These are phyloP conservation scores for Drosophila atripex DNA, from an alignment of 2,888 invertebrate genomes.

Conservation along the genomic window DNA sequence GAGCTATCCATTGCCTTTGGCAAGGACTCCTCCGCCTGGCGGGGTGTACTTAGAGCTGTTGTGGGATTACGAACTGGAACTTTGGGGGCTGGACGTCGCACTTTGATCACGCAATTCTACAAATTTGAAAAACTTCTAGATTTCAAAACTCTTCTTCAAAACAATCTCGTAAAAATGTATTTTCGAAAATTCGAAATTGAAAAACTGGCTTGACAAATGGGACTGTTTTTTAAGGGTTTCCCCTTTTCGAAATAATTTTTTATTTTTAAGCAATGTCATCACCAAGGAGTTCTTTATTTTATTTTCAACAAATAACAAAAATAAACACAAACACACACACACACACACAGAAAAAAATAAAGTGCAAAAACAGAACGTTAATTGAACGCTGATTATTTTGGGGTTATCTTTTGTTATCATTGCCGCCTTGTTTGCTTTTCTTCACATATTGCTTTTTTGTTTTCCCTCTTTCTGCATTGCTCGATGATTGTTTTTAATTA, in stretches of 20 bases:
- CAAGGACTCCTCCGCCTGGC: conserved; percentile 16
- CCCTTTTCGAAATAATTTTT: background rate
- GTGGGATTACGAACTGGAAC: conserved; percentile 70
- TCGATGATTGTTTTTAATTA: conserved; percentile 36
- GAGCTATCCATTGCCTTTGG: conserved; percentile 20
- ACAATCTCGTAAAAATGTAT: background rate
- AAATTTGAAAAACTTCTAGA: conserved; percentile 7
- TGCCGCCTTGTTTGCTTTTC: conserved; percentile 26
- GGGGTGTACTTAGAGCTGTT: conserved; percentile 54
- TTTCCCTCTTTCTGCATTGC: conserved; percentile 1
- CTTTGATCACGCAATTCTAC: conserved; percentile 61
- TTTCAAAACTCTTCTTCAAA: background rate
- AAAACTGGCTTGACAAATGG: background rate
- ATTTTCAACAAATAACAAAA: conserved; percentile 8
- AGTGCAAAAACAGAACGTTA: conserved; percentile 13
- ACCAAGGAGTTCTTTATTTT: too few relatives aligned
- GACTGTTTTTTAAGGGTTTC: background rate
- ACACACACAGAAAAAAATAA: background rate
- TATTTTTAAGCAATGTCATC: too few relatives aligned
- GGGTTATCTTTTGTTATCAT: conserved; percentile 35
- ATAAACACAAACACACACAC: too few relatives aligned
- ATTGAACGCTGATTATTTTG: conserved; percentile 39
- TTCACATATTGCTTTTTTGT: conserved; percentile 1
- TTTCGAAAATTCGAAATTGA: background rate
- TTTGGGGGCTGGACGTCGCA: conserved; percentile 65